Evolutionary conservation across 2,888 invertebrate species (phyloP).

Genomic region (Bimastos eiseni): DNA sequence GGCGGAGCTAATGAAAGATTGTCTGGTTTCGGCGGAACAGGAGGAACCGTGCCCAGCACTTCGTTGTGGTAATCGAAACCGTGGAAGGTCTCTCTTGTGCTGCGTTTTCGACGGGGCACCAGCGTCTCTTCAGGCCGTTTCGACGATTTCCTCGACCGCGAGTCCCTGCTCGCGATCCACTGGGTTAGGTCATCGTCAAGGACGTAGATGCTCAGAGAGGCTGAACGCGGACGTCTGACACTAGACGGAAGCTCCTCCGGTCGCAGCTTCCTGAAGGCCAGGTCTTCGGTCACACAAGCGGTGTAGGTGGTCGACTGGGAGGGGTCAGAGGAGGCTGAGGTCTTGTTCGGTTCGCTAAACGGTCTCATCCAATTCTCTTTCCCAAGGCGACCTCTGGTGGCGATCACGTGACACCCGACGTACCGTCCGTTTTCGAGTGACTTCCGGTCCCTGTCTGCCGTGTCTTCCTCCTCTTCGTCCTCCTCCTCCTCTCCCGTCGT

Average conservation of each 20-base stretch:
- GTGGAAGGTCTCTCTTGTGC: neutral
- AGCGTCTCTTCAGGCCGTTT: neutral
- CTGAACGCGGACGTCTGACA: neutral
- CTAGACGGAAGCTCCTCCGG: neutral
- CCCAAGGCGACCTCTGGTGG: conserved; percentile 33
- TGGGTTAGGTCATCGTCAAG: neutral
- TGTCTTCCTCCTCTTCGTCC: neutral
- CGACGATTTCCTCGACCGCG: neutral
- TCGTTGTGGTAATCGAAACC: neutral
- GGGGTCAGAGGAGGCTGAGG: neutral
- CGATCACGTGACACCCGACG: conserved; percentile 39
- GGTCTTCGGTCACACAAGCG: neutral
- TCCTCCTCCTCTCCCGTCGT: neutral
- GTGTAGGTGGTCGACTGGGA: conserved; percentile 3
- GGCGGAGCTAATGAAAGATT: conserved; percentile 36
- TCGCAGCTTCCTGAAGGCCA: neutral
- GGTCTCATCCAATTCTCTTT: conserved; percentile 40
- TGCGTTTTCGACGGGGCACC: neutral
- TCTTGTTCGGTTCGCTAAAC: neutral
- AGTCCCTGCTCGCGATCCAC: neutral
- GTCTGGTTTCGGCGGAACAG: conserved; percentile 43
- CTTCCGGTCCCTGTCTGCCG: neutral
- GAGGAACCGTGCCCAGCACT: conserved; percentile 34
- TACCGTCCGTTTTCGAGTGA: conserved; percentile 22
- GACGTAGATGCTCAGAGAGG: neutral